Conservation (phyloP, 2,113 vertebrate genomes). For the Sapayoa aenigma region DNA sequence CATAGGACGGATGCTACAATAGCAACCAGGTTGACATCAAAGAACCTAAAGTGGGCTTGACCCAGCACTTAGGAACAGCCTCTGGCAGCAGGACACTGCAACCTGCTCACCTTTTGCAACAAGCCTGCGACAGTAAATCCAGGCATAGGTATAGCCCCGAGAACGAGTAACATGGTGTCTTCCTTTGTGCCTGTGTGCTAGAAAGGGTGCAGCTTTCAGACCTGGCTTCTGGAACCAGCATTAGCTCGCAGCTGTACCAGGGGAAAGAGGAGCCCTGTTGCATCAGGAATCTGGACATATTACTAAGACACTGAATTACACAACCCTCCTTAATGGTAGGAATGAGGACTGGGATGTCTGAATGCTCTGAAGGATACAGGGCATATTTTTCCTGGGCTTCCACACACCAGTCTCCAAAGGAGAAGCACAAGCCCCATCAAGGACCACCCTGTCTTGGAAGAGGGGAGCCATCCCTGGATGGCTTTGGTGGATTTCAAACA, state of each 20-base stretch:
- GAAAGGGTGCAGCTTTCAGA: neutral
- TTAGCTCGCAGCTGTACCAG: accelerated
- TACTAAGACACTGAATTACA: neutral
- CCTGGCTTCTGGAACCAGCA: neutral
- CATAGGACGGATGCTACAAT: accelerated
- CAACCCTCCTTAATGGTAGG: neutral
- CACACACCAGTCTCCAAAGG: neutral
- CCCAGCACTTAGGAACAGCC: neutral
- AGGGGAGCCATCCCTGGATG: neutral
- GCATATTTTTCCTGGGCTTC: neutral
- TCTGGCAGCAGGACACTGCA: neutral
- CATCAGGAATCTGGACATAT: neutral
- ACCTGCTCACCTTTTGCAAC: neutral
- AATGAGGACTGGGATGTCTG: neutral
- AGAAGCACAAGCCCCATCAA: neutral
- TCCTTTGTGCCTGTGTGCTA: neutral
- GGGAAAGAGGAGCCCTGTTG: neutral
- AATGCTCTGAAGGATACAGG: neutral
- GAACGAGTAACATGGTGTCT: neutral
- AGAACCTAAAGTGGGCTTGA: neutral
- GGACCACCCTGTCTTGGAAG: accelerated
- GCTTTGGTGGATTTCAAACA: neutral
- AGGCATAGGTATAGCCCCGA: neutral
- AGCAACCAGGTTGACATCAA: neutral
- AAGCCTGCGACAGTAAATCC: neutral